Percentiles rank a stretch among this genome's conserved stretches.
Conservation (phyloP, 53 echinoderm and acorn worm genomes). For the Arbacia lixula region DNA sequence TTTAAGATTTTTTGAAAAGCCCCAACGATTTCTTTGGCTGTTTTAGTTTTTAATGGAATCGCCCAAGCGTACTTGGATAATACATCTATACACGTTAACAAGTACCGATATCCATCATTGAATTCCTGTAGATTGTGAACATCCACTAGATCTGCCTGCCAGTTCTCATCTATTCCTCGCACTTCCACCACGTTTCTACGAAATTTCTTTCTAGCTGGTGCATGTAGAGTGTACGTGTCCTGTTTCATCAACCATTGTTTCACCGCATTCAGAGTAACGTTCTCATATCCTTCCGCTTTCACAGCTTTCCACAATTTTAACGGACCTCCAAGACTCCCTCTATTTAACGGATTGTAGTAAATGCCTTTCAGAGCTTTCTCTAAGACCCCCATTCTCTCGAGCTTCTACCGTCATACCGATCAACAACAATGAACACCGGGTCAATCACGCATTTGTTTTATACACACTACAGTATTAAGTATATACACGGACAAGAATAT, state of each 20-base stretch:
- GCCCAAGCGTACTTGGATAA: constrained; percentile 53
- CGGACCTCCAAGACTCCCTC: constrained; percentile 12
- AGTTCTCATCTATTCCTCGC: constrained; percentile 38
- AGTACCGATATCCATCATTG: constrained; percentile 44
- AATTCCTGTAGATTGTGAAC: not conserved
- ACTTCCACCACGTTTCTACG: constrained; percentile 57
- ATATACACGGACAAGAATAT: too few relatives aligned
- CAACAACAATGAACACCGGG: too few relatives aligned
- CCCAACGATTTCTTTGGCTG: constrained; percentile 26
- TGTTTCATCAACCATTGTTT: constrained; percentile 27
- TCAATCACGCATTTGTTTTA: too few relatives aligned
- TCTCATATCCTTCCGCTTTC: not conserved
- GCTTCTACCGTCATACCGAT: too few relatives aligned
- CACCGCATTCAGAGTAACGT: not conserved
- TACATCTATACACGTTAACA: constrained; percentile 64
- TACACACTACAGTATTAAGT: too few relatives aligned
- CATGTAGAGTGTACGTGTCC: constrained; percentile 59
- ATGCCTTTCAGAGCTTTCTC: not conserved
- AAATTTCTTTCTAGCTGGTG: constrained; percentile 39
- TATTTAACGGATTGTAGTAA: constrained; percentile 9
- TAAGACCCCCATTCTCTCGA: constrained; percentile 2
- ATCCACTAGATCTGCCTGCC: constrained; percentile 61
- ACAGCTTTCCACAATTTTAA: constrained; percentile 25
- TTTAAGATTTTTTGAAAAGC: constrained; percentile 37
- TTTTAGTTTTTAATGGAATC: constrained; percentile 48